These are phyloP conservation scores for Caligus rogercresseyi DNA, from an alignment of 1,140 invertebrate species.

Conservation along the genomic window DNA sequence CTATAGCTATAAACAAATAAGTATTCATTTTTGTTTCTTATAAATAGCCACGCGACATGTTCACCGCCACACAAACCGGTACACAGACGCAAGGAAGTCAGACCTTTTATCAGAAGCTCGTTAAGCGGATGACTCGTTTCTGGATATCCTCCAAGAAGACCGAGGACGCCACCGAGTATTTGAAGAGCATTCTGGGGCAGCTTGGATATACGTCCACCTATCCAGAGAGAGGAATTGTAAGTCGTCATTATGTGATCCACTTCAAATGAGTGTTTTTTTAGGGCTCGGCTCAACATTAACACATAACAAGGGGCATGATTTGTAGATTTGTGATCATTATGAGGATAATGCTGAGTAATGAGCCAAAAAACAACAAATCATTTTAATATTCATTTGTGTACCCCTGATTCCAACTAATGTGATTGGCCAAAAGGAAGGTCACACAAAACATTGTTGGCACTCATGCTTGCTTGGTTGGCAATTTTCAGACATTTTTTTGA, in stretches of 20 bases:
- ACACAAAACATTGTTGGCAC: too few species aligned
- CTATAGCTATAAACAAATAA: neutral
- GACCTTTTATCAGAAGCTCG: constrained; percentile 55
- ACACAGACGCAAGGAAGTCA: constrained; percentile 29
- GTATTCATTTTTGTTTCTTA: neutral
- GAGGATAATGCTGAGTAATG: too few species aligned
- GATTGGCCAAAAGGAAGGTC: too few species aligned
- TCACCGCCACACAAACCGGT: neutral
- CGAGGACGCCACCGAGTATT: neutral
- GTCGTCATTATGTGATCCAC: neutral
- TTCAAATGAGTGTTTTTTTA: too few species aligned
- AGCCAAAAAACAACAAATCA: too few species aligned
- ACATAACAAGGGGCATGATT: too few species aligned
- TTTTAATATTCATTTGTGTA: too few species aligned
- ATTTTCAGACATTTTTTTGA: too few species aligned
- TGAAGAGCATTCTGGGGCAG: neutral
- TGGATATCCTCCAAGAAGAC: constrained; percentile 38
- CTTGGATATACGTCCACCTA: neutral
- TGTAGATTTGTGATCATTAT: too few species aligned
- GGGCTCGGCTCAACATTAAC: too few species aligned
- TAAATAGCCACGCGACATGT: neutral
- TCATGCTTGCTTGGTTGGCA: too few species aligned
- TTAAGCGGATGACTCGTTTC: constrained; percentile 78
- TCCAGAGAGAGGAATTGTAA: neutral
- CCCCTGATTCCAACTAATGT: too few species aligned